These are phyloP conservation scores for Chelon labrosus DNA, from an alignment of 2,797 vertebrate species.

Conservation along the genomic window DNA sequence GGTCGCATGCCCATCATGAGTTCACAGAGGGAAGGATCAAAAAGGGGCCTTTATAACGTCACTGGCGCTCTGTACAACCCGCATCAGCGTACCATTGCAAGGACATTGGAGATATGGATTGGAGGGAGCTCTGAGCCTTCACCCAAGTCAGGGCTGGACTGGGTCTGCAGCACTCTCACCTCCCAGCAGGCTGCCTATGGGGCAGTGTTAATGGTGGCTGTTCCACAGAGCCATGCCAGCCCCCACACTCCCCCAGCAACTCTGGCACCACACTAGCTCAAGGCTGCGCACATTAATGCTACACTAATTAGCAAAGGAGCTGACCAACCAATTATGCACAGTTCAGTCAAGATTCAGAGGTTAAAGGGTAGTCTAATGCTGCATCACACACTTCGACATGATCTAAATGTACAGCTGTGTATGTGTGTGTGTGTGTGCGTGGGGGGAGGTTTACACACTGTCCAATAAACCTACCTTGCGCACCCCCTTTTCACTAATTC, in stretches of 20 bases:
- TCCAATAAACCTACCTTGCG: slow-evolving; percentile 6
- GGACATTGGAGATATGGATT: slow-evolving; percentile 62
- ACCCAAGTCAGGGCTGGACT: slow-evolving; percentile 38
- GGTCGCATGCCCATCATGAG: slow-evolving; percentile 64
- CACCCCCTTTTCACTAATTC: slow-evolving; percentile 6
- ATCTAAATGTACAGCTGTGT: slow-evolving; percentile 46
- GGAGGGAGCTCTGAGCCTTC: slow-evolving; percentile 56
- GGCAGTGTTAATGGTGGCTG: slow-evolving; percentile 74
- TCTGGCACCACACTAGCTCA: slow-evolving; percentile 61
- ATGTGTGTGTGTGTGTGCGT: background rate
- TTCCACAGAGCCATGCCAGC: slow-evolving; percentile 63
- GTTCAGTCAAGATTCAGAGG: slow-evolving; percentile 81
- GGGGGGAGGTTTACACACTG: slow-evolving; percentile 11
- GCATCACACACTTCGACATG: slow-evolving; percentile 52
- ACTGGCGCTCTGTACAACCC: slow-evolving; percentile 4
- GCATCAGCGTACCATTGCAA: slow-evolving; percentile 57
- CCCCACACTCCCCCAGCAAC: slow-evolving; percentile 45
- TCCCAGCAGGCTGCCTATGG: slow-evolving; percentile 68
- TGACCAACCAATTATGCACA: slow-evolving; percentile 85
- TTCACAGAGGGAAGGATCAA: slow-evolving; percentile 44
- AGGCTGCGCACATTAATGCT: slow-evolving; percentile 78
- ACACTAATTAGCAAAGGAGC: slow-evolving; percentile 84
- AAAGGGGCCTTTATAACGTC: slow-evolving; percentile 31
- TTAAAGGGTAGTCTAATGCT: slow-evolving; percentile 72
- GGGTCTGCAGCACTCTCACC: slow-evolving; percentile 63